Evolutionary conservation across 23 tunicate species (phyloP), one percentile per base, ranked within the genome.

Genomic region (Ascidia mentula): DNA sequence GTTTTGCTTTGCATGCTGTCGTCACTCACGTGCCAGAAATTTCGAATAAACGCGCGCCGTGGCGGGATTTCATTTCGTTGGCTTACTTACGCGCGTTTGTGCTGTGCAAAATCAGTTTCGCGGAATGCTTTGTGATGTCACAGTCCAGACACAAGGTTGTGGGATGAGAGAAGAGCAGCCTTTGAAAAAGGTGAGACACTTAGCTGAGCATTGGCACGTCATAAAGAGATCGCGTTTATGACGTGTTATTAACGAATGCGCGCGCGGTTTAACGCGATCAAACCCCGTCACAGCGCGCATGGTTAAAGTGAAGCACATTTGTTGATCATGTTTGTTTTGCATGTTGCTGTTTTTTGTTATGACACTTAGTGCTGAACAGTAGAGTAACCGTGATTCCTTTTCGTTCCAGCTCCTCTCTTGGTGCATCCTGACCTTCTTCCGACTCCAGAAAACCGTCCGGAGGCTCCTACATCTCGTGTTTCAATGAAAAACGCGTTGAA

Each of bases 31-130:
- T 53, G 65, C 12, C 65, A 53, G 1, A 3, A 9, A 1, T 53
- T 53, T 15, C 65, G 28, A 53, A 53, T 53, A 53, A 53, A 28
- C 65, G 65, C 65, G 65, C 65, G 65, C 65, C 65, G 65, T 53
- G 65, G 65, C 65, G 65, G 65, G 24, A 53, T 28, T 20, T 20
- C 22, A 53, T 15, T 15, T 42, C 53, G 53, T n/a, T n/a, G n/a
- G n/a, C n/a, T n/a, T n/a, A n/a, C n/a, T 5, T 5, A 9, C 65
- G 65, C 65, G 65, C 53, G 53, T 42, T 15, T n/a, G n/a, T 42
- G 53, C 53, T 42, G 53, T 42, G 65, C 65, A 53, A 53, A 53
- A 9, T 53, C 28, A 53, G 65, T 53, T 26, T 53, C 24, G 65
- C 24, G 65, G 65, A 53, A 53, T 28, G 65, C 65, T 20, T 26